Conservation (phyloP, 1,140 invertebrate genomes). For the Sarcophaga bullata region DNA sequence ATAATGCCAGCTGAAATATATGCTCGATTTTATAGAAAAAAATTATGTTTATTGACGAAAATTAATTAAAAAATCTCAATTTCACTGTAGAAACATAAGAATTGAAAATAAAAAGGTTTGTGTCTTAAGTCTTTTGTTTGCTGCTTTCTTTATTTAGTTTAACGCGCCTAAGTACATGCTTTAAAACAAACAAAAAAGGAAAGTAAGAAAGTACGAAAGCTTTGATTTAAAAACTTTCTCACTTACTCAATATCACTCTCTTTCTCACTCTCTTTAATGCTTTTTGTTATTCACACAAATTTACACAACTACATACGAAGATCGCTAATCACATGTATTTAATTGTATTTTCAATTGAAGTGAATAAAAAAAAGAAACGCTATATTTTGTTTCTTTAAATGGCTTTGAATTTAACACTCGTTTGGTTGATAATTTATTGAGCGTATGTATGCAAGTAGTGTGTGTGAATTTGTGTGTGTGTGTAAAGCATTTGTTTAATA, state of each 20-base stretch:
- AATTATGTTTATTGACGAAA: too few species aligned
- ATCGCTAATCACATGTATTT: neutral
- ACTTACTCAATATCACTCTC: neutral
- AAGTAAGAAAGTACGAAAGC: neutral
- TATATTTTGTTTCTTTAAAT: neutral
- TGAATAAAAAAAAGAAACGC: neutral
- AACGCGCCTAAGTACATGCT: neutral
- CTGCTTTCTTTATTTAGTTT: neutral
- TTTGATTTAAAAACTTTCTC: neutral
- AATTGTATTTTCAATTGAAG: neutral
- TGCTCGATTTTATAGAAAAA: too few species aligned
- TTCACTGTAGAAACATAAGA: neutral
- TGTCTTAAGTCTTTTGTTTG: slow-evolving; percentile 17
- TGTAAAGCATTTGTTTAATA: neutral
- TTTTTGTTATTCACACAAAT: too few species aligned
- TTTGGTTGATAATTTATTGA: neutral
- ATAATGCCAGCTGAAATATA: too few species aligned
- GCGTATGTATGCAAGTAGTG: too few species aligned
- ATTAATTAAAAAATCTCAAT: too few species aligned
- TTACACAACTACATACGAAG: neutral
- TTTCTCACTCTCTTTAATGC: neutral
- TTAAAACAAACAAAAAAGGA: too few species aligned
- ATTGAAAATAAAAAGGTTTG: neutral
- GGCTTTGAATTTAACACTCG: slow-evolving; percentile 13
- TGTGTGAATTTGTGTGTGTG: neutral